Conservation (phyloP, 2,888 invertebrate genomes). For the Apodemia duryi region DNA sequence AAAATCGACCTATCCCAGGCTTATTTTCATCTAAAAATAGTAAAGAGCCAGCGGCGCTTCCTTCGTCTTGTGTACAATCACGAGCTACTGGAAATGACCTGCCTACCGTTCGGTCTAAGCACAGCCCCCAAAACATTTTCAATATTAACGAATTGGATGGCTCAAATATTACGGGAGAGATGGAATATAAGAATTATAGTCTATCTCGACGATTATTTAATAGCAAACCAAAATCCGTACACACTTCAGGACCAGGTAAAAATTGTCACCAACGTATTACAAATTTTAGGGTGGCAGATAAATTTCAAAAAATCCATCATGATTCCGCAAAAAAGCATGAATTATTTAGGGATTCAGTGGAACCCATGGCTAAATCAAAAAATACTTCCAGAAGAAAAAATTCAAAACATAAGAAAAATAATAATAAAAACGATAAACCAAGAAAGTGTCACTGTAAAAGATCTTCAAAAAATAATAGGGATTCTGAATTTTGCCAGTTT, state of each 20-base stretch:
- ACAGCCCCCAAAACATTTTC: conserved; percentile 29
- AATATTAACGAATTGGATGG: conserved; percentile 30
- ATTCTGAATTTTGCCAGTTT: conserved; percentile 34
- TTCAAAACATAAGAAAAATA: conserved; percentile 2
- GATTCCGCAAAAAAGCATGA: conserved; percentile 19
- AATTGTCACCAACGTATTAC: conserved; percentile 15
- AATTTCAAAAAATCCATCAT: conserved; percentile 29
- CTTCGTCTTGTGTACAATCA: conserved; percentile 26
- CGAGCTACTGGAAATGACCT: conserved; percentile 28
- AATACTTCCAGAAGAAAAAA: conserved; percentile 26
- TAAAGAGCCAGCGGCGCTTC: conserved; percentile 24
- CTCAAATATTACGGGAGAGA: conserved; percentile 25
- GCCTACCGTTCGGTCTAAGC: conserved; percentile 32
- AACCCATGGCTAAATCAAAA: conserved; percentile 26
- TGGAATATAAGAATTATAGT: conserved; percentile 26
- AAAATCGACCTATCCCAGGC: conserved; percentile 26
- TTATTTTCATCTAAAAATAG: conserved; percentile 27
- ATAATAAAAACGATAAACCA: conserved; percentile 17
- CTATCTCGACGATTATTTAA: conserved; percentile 32
- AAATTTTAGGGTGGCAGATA: conserved; percentile 28
- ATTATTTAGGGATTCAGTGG: conserved; percentile 21
- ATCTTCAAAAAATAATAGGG: conserved; percentile 32
- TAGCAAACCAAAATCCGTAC: conserved; percentile 24
- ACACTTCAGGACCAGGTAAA: conserved; percentile 20
- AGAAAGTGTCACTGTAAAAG: conserved; percentile 22